Evolutionary conservation across 2,888 invertebrate genomes (phyloP), one percentile per base, ranked within the genome.

Genomic region (Leucozona laternaria): DNA sequence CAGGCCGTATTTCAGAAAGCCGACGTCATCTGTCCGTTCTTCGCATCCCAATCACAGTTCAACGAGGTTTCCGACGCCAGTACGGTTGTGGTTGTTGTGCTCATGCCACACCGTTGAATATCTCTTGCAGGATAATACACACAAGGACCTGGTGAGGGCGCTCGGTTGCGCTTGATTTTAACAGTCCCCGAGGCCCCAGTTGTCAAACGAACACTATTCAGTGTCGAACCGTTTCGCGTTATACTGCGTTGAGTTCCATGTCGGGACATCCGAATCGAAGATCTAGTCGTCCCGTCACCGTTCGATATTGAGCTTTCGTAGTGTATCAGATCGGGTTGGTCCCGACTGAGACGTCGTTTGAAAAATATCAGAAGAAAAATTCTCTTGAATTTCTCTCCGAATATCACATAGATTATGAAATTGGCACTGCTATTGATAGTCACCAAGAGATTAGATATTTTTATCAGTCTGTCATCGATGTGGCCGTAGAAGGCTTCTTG

Each of bases 341-440:
- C 95, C 60, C 95, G 93, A 89, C 94, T 94, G 78, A 94, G 93
- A 89, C 94, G 93, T 88, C 94, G 92, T 89, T 95, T 95, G 93
- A 96, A 96, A 93, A 96, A 96, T 92, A 96, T 94, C 92, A 96
- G 94, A 89, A 97, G 93, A 92, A 98, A 97, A 88, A 98, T 95
- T 85, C 97, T 94, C 91, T 97, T 97, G 93, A 99, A 99, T 92
- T 99, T 98, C 92, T 98, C 97, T 1, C 99, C 99, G 92, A 99
- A 98, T 88, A 98, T 98, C 88, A 98, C 98, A 93, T 99, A 99
- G 90, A 99, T 98, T 88, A 99, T 95, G 92, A 99, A 99, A 93
- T 99, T 99, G 87, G 98, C 97, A 91, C 98, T 98, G 91, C 98
- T 98, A 94, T 99, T 99, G 92, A 99, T 96, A 88, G 98, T 98